Evolutionary conservation across 2,888 invertebrate genomes (phyloP), one percentile per base, ranked within the genome.

Genomic region (Campoplex nolae): DNA sequence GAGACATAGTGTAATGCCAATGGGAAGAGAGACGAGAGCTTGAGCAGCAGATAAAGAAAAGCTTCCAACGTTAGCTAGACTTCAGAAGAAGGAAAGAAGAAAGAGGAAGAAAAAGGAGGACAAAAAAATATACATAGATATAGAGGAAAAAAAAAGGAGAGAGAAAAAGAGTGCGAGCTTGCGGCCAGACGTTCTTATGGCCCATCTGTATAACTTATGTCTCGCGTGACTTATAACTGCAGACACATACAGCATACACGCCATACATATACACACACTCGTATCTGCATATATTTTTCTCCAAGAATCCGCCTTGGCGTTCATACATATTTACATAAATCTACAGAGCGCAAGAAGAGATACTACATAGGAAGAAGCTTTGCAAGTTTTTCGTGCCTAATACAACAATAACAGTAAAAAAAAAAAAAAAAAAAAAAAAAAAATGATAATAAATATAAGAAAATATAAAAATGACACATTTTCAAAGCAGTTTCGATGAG

Each of bases 171-270:
- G 65, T 23, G 74, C 35, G 70, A 84, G 80, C 74, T 78, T 82
- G 84, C 78, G 77, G 84, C 81, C 81, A 87, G 86, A 84, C 86
- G 84, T 82, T 84, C 84, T 84, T 84, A 81, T 70, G 77, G 77
- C 74, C 73, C 86, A 68, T 70, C 73, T 84, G 73, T 84, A 84
- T 84, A 86, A 86, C 80, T 84, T 78, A 81, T 84, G 81, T 84
- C 81, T 73, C 77, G 56, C 54, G 78, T 84, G 84, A 84, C 80
- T 86, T 81, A 78, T 81, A 81, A 83, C 86, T 68, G 71, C 73
- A 73, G 73, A 76, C 80, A 86, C 73, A 86, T n/a, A 56, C 8
- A 58, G 58, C 80, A 23, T 58, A 74, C 51, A 51, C 58, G 28
- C 18, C 28, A 11, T n/a, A 45, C 11, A 16, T 32, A 77, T 51